Conservation (phyloP, 2,113 vertebrate species). For the Pteropus alecto region DNA sequence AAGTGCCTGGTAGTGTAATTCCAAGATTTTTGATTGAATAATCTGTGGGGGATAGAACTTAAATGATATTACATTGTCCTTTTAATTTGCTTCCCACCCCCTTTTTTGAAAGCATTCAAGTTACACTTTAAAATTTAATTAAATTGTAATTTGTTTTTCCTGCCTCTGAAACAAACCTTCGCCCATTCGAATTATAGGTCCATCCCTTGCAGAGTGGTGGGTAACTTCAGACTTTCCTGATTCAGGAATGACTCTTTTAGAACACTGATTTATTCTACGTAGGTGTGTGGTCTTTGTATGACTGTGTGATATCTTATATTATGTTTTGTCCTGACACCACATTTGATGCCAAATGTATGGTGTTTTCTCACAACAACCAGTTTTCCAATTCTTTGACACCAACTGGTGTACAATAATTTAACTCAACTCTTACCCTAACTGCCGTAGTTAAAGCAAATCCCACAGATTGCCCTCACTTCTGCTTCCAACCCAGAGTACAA, state of each 20-base stretch:
- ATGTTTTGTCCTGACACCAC: neutral
- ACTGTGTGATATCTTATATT: neutral
- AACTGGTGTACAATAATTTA: neutral
- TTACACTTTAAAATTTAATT: constrained; percentile 67
- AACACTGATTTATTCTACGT: neutral
- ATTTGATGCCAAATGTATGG: neutral
- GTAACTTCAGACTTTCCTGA: constrained; percentile 12
- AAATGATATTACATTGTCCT: constrained; percentile 30
- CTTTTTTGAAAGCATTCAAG: constrained; percentile 31
- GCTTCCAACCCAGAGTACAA: neutral
- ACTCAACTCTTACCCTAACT: neutral
- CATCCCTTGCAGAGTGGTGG: neutral
- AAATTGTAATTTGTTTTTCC: constrained; percentile 44
- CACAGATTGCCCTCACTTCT: neutral
- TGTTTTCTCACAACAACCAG: neutral
- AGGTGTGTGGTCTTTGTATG: neutral
- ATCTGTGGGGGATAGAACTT: constrained; percentile 32
- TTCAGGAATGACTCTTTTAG: neutral
- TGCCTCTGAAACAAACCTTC: constrained; percentile 14
- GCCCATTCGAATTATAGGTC: neutral
- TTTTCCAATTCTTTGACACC: neutral
- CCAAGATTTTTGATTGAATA: constrained; percentile 44
- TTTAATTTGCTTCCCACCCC: constrained; percentile 3
- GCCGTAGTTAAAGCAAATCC: neutral
- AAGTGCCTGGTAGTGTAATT: constrained; percentile 34